Percentiles rank a stretch among this genome's conserved stretches.
These are phyloP conservation scores for Gambelia wislizenii DNA, from an alignment of 2,797 vertebrate genomes.

Conservation along the genomic window DNA sequence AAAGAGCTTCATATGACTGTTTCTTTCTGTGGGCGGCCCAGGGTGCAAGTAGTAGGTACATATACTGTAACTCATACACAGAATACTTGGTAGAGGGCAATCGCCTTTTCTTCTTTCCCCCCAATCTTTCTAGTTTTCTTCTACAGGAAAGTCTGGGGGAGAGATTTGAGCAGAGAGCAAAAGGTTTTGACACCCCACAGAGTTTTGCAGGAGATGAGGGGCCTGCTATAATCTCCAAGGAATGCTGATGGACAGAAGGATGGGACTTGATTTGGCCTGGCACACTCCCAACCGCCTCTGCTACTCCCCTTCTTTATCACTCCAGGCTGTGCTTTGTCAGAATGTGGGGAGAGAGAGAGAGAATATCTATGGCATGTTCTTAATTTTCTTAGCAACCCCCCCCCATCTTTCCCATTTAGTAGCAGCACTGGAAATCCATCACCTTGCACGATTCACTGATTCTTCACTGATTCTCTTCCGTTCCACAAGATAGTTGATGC, in stretches of 20 bases:
- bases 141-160: not conserved
- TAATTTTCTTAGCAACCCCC: not conserved
- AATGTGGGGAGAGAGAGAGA: not conserved
- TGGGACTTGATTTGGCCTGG: constrained; percentile 18
- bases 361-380: not conserved
- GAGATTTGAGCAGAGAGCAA: not conserved
- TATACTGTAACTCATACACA: too few relatives aligned
- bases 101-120: not conserved
- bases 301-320: not conserved
- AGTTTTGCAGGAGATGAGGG: not conserved
- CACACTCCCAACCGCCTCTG: not conserved
- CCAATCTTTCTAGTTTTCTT: not conserved
- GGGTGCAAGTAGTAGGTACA: too few relatives aligned
- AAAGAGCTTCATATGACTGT: not conserved
- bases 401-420: not conserved
- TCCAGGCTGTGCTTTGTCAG: constrained; percentile 1
- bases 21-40: not conserved
- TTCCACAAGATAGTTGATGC: not conserved
- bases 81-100: not conserved
- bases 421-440: constrained; percentile 8
- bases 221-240: not conserved
- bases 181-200: constrained; percentile 13
- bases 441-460: not conserved
- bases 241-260: not conserved
- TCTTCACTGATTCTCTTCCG: constrained; percentile 18